Percentiles rank a stretch among this genome's conserved stretches.
Evolutionary conservation across 2,888 invertebrate species (phyloP).

Genomic region (Fragum whitleyi): DNA sequence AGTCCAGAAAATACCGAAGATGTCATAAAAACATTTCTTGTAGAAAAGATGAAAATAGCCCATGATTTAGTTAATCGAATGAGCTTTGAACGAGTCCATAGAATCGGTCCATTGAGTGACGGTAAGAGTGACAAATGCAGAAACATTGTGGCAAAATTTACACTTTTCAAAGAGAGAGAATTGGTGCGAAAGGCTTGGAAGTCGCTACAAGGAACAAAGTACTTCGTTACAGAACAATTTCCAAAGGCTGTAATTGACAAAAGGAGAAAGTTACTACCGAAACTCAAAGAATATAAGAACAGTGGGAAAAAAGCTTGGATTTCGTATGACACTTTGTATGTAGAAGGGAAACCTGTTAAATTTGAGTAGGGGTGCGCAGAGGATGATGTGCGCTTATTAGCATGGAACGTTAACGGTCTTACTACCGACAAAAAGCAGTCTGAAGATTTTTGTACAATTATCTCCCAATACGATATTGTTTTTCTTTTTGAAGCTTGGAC

Average conservation of each 20-base stretch:
- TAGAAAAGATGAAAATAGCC: not conserved
- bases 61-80: not conserved
- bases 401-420: conserved; percentile 27
- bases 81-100: not conserved
- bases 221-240: not conserved
- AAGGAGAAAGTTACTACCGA: not conserved
- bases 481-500: conserved; percentile 1
- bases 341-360: not conserved
- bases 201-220: not conserved
- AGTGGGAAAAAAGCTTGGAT: conserved; percentile 16
- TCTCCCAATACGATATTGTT: not conserved
- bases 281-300: not conserved
- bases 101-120: not conserved
- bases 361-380: not conserved
- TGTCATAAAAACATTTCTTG: not conserved
- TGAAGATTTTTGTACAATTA: conserved; percentile 2
- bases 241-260: not conserved
- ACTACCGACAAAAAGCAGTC: not conserved
- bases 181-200: not conserved
- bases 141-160: not conserved
- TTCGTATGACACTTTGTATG: conserved; percentile 19
- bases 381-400: conserved; percentile 8
- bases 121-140: no score
- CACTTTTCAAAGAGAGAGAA: not conserved
- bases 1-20: not conserved